phyloP scores from a whole-genome alignment of 2,888 invertebrate species.

The Lasioglossum figueresi region DNA sequence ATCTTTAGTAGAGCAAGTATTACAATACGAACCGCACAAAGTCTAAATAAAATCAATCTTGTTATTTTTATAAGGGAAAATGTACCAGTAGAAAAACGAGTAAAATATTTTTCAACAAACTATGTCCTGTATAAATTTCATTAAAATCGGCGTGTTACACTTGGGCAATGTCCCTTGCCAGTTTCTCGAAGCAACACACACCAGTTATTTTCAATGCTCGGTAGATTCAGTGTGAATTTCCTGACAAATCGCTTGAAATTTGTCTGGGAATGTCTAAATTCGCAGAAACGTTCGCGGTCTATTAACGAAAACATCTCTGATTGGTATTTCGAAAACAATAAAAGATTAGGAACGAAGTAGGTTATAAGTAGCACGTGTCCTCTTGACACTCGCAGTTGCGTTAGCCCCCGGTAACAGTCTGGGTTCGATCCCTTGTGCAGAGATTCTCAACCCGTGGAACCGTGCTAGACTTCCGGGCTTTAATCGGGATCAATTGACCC shows the following conservation, averaged over 20 bases:
- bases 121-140: no score
- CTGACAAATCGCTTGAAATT: neutral
- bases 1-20: no score
- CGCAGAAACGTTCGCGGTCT: neutral
- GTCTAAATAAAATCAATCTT: no score
- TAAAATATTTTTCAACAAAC: no score
- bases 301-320: neutral
- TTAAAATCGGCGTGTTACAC: no score
- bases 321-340: constrained; percentile 15
- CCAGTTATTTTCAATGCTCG: neutral
- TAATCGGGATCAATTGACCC: constrained; percentile 10
- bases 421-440: constrained; percentile 23
- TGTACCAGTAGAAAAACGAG: no score
- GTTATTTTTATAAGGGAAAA: no score
- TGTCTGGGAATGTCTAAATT: neutral
- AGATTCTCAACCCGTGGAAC: constrained; percentile 15
- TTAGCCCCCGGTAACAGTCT: constrained; percentile 23
- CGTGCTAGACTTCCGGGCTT: neutral
- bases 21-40: no score
- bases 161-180: no score
- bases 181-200: neutral
- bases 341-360: constrained; percentile 33
- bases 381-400: constrained; percentile 34
- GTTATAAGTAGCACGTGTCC: constrained; percentile 28
- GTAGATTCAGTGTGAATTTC: neutral